These are phyloP conservation scores for Chironomus tepperi DNA, from an alignment of 1,140 invertebrate genomes.

Conservation along the genomic window DNA sequence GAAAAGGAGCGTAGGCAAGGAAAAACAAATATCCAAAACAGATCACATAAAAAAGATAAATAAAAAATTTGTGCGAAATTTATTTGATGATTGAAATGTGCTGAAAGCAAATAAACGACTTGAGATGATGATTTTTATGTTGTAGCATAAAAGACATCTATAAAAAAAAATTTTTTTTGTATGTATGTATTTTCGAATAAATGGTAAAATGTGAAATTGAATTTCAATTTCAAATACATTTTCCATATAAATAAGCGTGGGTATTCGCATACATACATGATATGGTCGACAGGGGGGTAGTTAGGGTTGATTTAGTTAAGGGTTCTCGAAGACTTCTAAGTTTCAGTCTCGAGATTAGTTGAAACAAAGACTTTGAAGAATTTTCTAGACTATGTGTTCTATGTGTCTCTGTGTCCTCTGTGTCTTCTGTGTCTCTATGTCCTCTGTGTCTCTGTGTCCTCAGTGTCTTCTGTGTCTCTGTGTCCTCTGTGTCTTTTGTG, in stretches of 20 bases:
- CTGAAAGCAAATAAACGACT: constrained; percentile 12
- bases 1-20: not conserved
- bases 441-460: no score
- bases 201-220: not conserved
- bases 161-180: not conserved
- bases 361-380: no score
- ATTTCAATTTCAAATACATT: constrained; percentile 15
- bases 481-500: no score
- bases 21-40: constrained; percentile 9
- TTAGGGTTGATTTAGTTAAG: no score
- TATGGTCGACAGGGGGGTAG: no score
- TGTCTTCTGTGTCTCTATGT: no score
- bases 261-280: not conserved
- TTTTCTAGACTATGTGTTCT: no score
- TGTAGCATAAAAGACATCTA: not conserved
- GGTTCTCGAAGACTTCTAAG: no score
- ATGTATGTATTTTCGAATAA: not conserved
- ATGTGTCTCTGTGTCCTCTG: no score
- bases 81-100: constrained; percentile 14
- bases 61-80: constrained; percentile 6
- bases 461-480: no score
- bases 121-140: constrained; percentile 14
- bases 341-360: no score
- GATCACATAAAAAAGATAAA: constrained; percentile 14
- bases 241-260: no score